Evolutionary conservation across 2,113 vertebrate genomes (phyloP).

Genomic region (Callospermophilus lateralis): DNA sequence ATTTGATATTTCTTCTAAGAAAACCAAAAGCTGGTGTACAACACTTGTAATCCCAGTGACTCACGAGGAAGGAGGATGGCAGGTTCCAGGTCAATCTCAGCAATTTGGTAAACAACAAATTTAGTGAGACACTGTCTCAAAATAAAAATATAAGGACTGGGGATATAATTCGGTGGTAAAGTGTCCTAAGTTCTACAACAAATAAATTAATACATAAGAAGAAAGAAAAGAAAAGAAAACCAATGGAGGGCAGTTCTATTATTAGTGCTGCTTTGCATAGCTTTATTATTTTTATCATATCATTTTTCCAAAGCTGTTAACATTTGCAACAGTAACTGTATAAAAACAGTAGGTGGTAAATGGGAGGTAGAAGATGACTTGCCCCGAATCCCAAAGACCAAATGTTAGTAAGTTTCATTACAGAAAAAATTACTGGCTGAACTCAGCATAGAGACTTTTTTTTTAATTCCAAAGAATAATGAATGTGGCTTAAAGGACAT

Average conservation of each 20-base stretch:
- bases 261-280: background rate
- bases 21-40: background rate
- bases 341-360: background rate
- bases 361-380: background rate
- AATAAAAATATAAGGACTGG: too few relatives aligned
- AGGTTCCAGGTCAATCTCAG: too few relatives aligned
- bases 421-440: background rate
- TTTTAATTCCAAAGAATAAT: background rate
- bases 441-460: background rate
- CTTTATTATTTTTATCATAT: too few relatives aligned
- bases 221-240: background rate
- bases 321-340: background rate
- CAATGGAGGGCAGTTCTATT: background rate
- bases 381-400: background rate
- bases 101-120: too few relatives aligned
- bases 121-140: too few relatives aligned
- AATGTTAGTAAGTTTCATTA: background rate
- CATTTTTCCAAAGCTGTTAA: background rate
- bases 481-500: background rate
- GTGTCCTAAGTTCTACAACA: background rate
- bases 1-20: slow-evolving; percentile 30
- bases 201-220: too few relatives aligned
- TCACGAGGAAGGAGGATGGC: too few relatives aligned
- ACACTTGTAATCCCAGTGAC: too few relatives aligned
- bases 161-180: background rate